Percentiles rank a stretch among this genome's conserved stretches.
Conservation (phyloP, 2,797 vertebrate genomes). For the Galago senegalensis region DNA sequence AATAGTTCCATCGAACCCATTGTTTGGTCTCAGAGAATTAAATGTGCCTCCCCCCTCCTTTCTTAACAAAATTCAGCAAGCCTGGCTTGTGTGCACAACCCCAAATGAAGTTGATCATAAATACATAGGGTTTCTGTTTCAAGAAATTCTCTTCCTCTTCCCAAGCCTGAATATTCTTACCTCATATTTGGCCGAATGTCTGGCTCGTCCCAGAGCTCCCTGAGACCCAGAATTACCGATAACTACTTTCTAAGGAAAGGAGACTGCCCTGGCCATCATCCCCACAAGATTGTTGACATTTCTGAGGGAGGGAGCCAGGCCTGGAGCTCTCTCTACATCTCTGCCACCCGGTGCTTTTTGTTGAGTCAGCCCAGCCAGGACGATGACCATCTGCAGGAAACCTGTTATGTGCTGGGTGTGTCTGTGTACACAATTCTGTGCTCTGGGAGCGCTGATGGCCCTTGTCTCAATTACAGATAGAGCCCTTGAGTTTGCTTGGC, state of each 20-base stretch:
- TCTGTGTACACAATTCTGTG: background rate
- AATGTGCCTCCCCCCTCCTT: background rate
- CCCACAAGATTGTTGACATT: constrained; percentile 48
- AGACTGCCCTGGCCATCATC: background rate
- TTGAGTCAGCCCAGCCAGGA: background rate
- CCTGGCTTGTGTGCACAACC: background rate
- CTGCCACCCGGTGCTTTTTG: background rate
- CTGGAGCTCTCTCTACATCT: background rate
- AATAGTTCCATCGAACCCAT: constrained; percentile 11
- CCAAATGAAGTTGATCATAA: constrained; percentile 60
- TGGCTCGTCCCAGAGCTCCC: constrained; percentile 19
- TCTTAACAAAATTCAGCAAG: constrained; percentile 6
- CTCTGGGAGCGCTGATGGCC: fast-evolving
- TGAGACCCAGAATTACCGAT: constrained; percentile 62
- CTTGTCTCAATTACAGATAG: no score
- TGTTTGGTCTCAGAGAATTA: constrained; percentile 62
- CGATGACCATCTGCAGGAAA: background rate
- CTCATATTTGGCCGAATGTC: constrained; percentile 42
- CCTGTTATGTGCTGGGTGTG: fast-evolving
- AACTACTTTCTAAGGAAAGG: constrained; percentile 49
- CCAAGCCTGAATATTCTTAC: constrained; percentile 43
- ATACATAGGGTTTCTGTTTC: constrained; percentile 42
- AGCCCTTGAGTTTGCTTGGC: background rate
- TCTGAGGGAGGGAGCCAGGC: background rate
- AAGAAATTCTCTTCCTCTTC: constrained; percentile 36